phyloP scores from a whole-genome alignment of 1,140 invertebrate species.

The Chironomus tepperi region DNA sequence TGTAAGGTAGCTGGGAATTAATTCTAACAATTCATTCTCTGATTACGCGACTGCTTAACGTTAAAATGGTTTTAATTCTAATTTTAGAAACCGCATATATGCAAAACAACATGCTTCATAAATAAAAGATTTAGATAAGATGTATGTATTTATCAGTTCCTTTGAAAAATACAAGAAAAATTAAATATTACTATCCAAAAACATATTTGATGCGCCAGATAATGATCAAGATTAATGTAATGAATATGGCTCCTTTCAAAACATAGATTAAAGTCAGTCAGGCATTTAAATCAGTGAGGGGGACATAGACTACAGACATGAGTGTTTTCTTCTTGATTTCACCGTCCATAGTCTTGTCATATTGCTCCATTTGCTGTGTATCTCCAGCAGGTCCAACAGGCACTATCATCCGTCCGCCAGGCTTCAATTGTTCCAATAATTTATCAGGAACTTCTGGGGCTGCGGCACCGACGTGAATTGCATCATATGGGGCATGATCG shows the following conservation, averaged over 20 bases:
- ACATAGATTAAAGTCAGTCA: constrained; percentile 17
- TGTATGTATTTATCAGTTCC: no score
- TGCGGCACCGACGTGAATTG: constrained; percentile 91
- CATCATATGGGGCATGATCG: constrained; percentile 72
- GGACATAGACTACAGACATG: constrained; percentile 96
- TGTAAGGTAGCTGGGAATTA: no score
- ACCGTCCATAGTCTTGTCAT: constrained; percentile 82
- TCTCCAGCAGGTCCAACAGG: constrained; percentile 69
- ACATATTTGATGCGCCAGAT: constrained; percentile 19
- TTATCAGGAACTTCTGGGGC: constrained; percentile 65
- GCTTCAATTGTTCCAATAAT: constrained; percentile 50
- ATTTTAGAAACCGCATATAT: no score
- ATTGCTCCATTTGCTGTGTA: constrained; percentile 73
- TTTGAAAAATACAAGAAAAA: no score
- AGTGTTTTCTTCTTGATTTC: constrained; percentile 64
- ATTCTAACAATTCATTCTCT: no score
- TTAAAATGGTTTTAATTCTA: no score
- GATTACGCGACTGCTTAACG: no score
- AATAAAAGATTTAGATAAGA: no score
- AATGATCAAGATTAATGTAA: constrained; percentile 24
- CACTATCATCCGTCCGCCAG: constrained; percentile 82
- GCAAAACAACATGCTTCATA: no score
- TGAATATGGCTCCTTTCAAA: constrained; percentile 26
- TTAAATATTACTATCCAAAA: constrained; percentile 23
- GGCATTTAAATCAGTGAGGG: constrained; percentile 66